A percentile compares a stretch with the other conserved stretches of the same genome.
phyloP scores from a whole-genome alignment of 2,888 invertebrate genomes.

The Drosophila sordidula region DNA sequence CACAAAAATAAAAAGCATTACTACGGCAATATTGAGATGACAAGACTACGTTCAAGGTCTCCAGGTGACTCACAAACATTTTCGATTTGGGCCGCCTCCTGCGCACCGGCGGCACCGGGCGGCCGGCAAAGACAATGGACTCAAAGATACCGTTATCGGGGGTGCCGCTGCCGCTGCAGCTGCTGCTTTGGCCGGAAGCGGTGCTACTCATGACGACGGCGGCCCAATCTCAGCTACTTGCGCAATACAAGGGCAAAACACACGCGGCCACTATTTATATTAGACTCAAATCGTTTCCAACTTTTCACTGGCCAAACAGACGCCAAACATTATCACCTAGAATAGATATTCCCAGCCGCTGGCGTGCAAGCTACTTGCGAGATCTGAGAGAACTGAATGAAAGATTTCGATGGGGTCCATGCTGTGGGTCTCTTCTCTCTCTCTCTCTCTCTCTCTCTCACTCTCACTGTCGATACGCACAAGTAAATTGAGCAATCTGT shows the following conservation, averaged over 20 bases:
- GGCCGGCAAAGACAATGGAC: conserved; percentile 70
- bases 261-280: conserved; percentile 39
- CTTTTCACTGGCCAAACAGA: conserved; percentile 63
- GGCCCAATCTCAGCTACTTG: conserved; percentile 47
- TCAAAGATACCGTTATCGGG: conserved; percentile 63
- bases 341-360: conserved; percentile 27
- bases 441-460: too few relatives aligned
- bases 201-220: conserved; percentile 72
- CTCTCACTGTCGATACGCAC: conserved; percentile 37
- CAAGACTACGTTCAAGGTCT: conserved; percentile 48
- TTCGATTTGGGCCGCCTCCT: conserved; percentile 83
- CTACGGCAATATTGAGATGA: conserved; percentile 44
- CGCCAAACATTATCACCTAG: conserved; percentile 64
- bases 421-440: conserved; percentile 18
- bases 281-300: conserved; percentile 50
- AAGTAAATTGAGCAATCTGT: conserved; percentile 68
- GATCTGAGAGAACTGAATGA: conserved; percentile 53
- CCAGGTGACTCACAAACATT: conserved; percentile 74
- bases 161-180: conserved; percentile 60
- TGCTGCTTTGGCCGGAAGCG: conserved; percentile 82
- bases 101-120: conserved; percentile 83
- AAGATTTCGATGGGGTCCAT: conserved; percentile 11
- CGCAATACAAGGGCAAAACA: conserved; percentile 55
- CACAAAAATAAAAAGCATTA: conserved; percentile 27
- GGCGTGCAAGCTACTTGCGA: conserved; percentile 38